A percentile compares a stretch with the other conserved stretches of the same genome.
Evolutionary conservation across 1,140 invertebrate species (phyloP).

Genomic region (Conopomorpha cramerella): DNA sequence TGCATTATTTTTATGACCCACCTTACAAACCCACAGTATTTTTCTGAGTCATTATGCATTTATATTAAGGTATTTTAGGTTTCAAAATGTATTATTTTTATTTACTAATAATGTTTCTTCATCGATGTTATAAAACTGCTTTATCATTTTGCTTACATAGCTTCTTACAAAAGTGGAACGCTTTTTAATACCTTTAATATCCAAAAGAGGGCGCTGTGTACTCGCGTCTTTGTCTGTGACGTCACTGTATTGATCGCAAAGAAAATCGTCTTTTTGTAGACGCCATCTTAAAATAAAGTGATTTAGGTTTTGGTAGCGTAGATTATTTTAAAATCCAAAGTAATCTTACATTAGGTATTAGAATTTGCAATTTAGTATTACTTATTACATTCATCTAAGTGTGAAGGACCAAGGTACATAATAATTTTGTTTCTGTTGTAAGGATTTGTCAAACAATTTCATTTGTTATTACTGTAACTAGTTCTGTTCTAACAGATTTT

Average conservation of each 20-base stretch:
- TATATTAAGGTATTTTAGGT: too few relatives aligned
- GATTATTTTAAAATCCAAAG: slow-evolving; percentile 52
- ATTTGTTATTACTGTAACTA: slow-evolving; percentile 56
- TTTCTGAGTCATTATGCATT: too few relatives aligned
- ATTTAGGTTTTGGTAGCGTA: slow-evolving; percentile 58
- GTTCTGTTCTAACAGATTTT: too few relatives aligned
- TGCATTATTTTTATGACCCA: too few relatives aligned
- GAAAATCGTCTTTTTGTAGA: slow-evolving; percentile 59
- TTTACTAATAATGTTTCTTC: too few relatives aligned
- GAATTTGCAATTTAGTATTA: slow-evolving; percentile 41
- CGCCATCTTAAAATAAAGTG: slow-evolving; percentile 61
- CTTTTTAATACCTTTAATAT: too few relatives aligned
- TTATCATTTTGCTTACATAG: too few relatives aligned
- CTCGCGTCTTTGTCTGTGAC: slow-evolving; percentile 58
- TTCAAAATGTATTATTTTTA: too few relatives aligned
- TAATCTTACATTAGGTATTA: slow-evolving; percentile 42
- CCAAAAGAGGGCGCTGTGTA: slow-evolving; percentile 27
- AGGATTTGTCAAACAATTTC: slow-evolving; percentile 28
- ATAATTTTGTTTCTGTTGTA: slow-evolving; percentile 44
- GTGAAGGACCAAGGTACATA: slow-evolving; percentile 52
- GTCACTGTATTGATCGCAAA: slow-evolving; percentile 59
- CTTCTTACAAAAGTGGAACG: too few relatives aligned
- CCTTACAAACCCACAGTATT: too few relatives aligned
- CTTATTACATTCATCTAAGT: slow-evolving; percentile 29
- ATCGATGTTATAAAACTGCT: too few relatives aligned